Conservation (phyloP, 2,113 vertebrate species). For the Clupea harengus region DNA sequence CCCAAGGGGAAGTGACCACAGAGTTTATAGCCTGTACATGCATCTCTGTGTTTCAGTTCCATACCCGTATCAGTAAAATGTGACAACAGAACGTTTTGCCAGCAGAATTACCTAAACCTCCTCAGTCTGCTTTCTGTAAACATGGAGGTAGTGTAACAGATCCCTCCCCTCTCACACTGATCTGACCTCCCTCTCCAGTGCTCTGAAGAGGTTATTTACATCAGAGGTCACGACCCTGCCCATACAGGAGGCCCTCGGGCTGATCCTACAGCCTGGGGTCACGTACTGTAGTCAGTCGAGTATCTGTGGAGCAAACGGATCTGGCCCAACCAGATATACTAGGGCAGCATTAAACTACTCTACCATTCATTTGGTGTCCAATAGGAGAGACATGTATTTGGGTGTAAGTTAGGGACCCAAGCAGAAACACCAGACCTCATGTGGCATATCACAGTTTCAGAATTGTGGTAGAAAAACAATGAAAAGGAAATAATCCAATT, state of each 20-base stretch:
- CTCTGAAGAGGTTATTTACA: not conserved
- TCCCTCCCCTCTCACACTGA: not conserved
- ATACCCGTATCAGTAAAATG: not conserved
- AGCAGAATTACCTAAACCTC: not conserved
- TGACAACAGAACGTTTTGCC: not conserved
- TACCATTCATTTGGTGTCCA: not conserved
- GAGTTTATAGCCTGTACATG: not conserved
- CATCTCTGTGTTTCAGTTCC: not conserved
- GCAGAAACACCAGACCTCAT: not conserved
- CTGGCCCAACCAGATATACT: not conserved
- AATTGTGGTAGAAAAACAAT: not conserved
- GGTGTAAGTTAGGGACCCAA: not conserved
- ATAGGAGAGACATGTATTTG: not conserved
- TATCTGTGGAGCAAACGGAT: not conserved
- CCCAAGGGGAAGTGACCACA: not conserved
- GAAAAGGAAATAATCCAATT: not conserved
- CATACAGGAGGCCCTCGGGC: not conserved
- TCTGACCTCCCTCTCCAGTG: not conserved
- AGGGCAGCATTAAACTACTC: not conserved
- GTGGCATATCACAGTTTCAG: not conserved
- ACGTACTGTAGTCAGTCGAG: not conserved
- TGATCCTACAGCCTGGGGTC: not conserved
- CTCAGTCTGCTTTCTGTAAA: conserved; percentile 16
- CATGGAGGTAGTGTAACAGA: not conserved
- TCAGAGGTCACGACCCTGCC: not conserved